Evolutionary conservation across 2,888 invertebrate species (phyloP).

Genomic region (Lepetodrilus schrolli): DNA sequence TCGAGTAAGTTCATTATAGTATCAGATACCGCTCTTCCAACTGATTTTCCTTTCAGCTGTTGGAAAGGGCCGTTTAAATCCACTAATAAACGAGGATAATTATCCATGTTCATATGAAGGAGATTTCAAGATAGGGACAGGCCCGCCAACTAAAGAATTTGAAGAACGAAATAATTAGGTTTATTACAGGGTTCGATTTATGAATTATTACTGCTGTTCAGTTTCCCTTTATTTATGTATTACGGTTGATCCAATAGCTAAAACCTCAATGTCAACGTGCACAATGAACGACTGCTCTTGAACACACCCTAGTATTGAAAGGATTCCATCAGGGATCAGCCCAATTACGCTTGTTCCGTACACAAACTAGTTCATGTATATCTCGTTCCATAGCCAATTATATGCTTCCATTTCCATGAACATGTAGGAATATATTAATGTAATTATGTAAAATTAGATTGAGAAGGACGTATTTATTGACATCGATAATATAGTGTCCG

Average conservation of each 20-base stretch:
- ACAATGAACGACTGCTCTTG: not conserved
- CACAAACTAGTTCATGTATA: too few relatives aligned
- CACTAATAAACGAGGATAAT: not conserved
- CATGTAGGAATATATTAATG: too few relatives aligned
- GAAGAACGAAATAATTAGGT: not conserved
- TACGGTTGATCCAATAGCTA: not conserved
- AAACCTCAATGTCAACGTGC: not conserved
- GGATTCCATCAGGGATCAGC: not conserved
- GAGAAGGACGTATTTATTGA: too few relatives aligned
- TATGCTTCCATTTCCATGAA: too few relatives aligned
- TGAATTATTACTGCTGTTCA: not conserved
- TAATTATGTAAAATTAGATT: too few relatives aligned
- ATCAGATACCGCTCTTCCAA: not conserved
- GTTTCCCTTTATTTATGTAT: not conserved
- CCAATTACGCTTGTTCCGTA: too few relatives aligned
- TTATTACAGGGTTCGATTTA: not conserved
- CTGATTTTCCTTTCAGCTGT: not conserved
- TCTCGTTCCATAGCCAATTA: too few relatives aligned
- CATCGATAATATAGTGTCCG: too few relatives aligned
- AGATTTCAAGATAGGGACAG: not conserved
- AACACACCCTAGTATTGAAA: not conserved
- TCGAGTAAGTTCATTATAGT: conserved; percentile 8
- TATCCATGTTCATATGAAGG: not conserved
- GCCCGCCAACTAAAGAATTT: not conserved
- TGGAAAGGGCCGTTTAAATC: not conserved